Evolutionary conservation across 2,888 invertebrate genomes (phyloP).

Genomic region (Drosophila fungiperda): DNA sequence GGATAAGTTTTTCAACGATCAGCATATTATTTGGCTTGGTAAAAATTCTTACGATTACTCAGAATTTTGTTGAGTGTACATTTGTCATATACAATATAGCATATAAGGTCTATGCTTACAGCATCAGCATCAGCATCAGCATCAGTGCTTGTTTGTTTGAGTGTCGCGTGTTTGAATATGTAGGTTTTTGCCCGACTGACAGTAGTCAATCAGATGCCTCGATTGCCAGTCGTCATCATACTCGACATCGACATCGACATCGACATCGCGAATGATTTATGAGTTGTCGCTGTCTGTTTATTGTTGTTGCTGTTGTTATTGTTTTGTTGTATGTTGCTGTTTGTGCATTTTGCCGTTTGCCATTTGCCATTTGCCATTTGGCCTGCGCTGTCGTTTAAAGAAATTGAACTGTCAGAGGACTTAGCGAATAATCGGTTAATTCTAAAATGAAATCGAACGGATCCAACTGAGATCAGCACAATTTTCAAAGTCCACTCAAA

Average conservation of each 20-base stretch:
- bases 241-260: slow-evolving; percentile 77
- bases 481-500: neutral
- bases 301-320: slow-evolving; percentile 8
- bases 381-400: slow-evolving; percentile 47
- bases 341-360: slow-evolving; percentile 32
- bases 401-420: slow-evolving; percentile 72
- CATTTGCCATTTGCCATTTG: slow-evolving; percentile 32
- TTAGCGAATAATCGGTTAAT: slow-evolving; percentile 55
- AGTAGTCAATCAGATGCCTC: slow-evolving; percentile 75
- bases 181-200: slow-evolving; percentile 52
- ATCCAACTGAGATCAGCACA: slow-evolving; percentile 24
- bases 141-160: slow-evolving; percentile 33
- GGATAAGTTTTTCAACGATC: neutral
- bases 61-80: neutral
- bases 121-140: slow-evolving; percentile 43
- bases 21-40: neutral
- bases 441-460: slow-evolving; percentile 40
- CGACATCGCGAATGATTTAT: slow-evolving; percentile 76
- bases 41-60: neutral
- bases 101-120: slow-evolving; percentile 43
- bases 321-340: slow-evolving; percentile 26
- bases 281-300: slow-evolving; percentile 46
- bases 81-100: slow-evolving; percentile 35
- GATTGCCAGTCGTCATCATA: slow-evolving; percentile 79
- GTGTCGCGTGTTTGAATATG: slow-evolving; percentile 29